These are phyloP conservation scores for Acanthosepion esculentum DNA, from an alignment of 2,888 invertebrate genomes.

Conservation along the genomic window DNA sequence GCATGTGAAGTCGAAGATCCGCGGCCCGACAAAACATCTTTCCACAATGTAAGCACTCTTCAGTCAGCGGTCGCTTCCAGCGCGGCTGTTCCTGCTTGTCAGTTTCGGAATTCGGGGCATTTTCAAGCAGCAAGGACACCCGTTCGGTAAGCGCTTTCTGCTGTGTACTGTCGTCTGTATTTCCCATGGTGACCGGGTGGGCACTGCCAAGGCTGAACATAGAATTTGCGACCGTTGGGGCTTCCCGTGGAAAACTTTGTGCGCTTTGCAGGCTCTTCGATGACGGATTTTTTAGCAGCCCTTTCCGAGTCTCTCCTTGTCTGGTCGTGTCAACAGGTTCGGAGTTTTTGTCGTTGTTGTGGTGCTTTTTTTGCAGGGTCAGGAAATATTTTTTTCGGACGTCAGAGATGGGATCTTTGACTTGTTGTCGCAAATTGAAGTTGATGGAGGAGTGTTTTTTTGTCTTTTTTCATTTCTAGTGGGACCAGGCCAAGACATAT, in stretches of 20 bases:
- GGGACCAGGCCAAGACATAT: background rate
- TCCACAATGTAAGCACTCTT: background rate
- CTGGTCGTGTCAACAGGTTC: background rate
- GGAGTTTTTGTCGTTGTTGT: background rate
- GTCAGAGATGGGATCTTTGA: background rate
- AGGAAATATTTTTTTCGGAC: background rate
- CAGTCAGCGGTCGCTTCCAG: background rate
- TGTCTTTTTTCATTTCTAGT: background rate
- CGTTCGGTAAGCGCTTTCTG: background rate
- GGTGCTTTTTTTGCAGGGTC: background rate
- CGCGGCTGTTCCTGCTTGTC: background rate
- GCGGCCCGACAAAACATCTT: constrained; percentile 11
- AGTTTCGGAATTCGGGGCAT: background rate
- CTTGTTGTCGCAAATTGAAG: background rate
- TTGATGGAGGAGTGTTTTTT: no score
- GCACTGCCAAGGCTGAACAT: background rate
- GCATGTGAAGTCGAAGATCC: constrained; percentile 38
- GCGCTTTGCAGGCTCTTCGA: background rate
- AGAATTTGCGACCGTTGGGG: background rate
- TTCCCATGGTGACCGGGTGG: background rate
- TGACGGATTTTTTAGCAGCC: background rate
- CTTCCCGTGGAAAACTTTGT: background rate
- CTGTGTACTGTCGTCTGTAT: background rate
- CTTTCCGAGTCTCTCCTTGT: background rate
- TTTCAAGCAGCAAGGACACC: background rate